Base-by-base conservation (phyloP, 2,113 vertebrate species). In the Oncorhynchus nerka region DNA sequence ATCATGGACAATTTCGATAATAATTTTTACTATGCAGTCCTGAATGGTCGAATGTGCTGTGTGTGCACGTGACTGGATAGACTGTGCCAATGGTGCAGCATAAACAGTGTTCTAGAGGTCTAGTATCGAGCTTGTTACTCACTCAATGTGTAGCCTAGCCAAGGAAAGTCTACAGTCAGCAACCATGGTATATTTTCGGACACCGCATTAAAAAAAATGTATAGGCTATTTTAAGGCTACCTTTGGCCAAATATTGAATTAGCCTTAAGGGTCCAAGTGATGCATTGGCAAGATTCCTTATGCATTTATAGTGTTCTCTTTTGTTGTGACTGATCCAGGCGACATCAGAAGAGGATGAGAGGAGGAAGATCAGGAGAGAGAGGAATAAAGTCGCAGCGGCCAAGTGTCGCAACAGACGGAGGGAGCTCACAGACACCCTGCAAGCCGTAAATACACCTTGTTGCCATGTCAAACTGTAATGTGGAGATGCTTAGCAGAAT, bases 341-440 rank as follows among this genome's bases (percentile, higher is more conserved):
- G 57, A 96, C 96, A 45, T 96, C 95, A 24, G 97, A 98, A 88
- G 97, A 98, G 79, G 97, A 99, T 70, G 97, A 98, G 71, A 97
- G 96, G 87, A 93, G 95, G 84, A 94, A 91, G 88, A 95, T 99
- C 86, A 93, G 97, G 79, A 94, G 97, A 81, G 97, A 99, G 88
- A 95, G 97, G 84, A 99, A 99, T 91, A 99, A 99, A 91, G 97
- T 98, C 88, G 97, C 97, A 85, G 97, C 97, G 70, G 97, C 97
- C 71, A 99, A 99, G 86, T 99, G 97, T 90, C 95, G 97, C 76
- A 98, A 97, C 92, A 94, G 97, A 74, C 92, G 97, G 77, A 92
- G 95, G 81, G 97, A 98, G 82, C 94, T 99, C 87, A 99, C 96
- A 0, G 96, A 98, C 84, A 97, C 93, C 0, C 92, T 99, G 71